Evolutionary conservation across 2,888 invertebrate species (phyloP), one percentile per base, ranked within the genome.

Genomic region (Stenodera caucasica): DNA sequence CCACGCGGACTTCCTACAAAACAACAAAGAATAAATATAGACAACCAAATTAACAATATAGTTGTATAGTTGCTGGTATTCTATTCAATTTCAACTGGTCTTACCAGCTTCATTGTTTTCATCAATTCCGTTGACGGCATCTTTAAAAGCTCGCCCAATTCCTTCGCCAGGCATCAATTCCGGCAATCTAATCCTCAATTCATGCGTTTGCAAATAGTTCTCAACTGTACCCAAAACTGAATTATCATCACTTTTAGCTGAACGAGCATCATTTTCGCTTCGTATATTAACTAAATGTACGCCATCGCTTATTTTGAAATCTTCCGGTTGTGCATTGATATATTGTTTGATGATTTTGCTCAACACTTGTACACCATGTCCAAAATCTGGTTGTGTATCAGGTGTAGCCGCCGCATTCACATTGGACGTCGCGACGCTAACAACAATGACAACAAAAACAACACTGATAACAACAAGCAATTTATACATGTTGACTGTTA

Each of bases 131-230:
- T 81, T 80, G 74, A 89, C 77, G 5, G 86, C 84, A 49, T 83
- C 82, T 69, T 86, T 86, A 60, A 89, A 80, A 1, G 80, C 75
- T 58, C 80, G 72, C 33, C 80, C 80, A 61, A 81, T 76, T 64
- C 87, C 87, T 18, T 86, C 85, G 67, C 85, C 85, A 8, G 89
- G 88, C 61, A 91, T 82, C 64, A 92, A 77, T 73, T 87, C 88
- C 0, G 88, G 86, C 56, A 92, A 78, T 71, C 86, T 89, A 60
- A 92, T 87, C 72, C 88, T 85, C 14, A 92, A 75, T 74, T 92
- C 92, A 67, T 91, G 89, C 2, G 84, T 88, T 72, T 88, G 85
- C 2, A 92, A 78, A 70, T 91, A 91, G 70, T 84, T 85, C 14
- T 89, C 84, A 71, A 91, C 80, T 9, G 85, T 80, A 7, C 84